Evolutionary conservation across 2,888 invertebrate species (phyloP).

Genomic region (Tuta absoluta): DNA sequence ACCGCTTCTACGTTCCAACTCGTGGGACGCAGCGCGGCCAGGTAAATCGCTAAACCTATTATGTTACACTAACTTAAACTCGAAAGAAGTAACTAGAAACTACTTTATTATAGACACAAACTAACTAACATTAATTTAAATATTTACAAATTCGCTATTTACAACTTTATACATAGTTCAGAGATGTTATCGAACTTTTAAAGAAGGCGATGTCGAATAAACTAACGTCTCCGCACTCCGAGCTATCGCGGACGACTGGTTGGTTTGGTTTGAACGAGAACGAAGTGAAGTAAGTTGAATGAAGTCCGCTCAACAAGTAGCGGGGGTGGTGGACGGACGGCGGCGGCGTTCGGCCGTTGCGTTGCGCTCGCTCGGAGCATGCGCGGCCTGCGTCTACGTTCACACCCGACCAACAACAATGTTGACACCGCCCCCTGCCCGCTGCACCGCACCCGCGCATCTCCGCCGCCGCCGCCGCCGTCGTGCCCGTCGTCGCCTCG

Average conservation of each 20-base stretch:
- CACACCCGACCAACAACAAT: constrained; percentile 62
- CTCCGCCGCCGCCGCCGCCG: constrained; percentile 36
- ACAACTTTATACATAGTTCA: neutral
- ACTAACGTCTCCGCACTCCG: neutral
- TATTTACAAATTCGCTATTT: neutral
- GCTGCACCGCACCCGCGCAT: constrained; percentile 34
- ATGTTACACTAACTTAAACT: constrained; percentile 76
- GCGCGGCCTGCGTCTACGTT: constrained; percentile 70
- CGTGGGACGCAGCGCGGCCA: constrained; percentile 76
- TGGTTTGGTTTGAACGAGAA: neutral
- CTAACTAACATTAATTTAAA: neutral
- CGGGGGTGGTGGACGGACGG: constrained; percentile 61
- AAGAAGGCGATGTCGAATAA: too few species aligned
- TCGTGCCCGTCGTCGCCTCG: constrained; percentile 1
- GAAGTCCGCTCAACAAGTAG: constrained; percentile 76
- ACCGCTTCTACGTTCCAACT: constrained; percentile 67
- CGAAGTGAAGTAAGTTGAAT: constrained; percentile 54
- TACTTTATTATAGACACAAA: constrained; percentile 40
- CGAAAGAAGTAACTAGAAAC: constrained; percentile 32
- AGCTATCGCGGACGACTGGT: neutral
- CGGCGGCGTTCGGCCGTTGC: constrained; percentile 66
- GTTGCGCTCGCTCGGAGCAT: constrained; percentile 60
- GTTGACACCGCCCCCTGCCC: constrained; percentile 48
- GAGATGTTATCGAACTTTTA: neutral
- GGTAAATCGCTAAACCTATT: constrained; percentile 77